A percentile compares a stretch with the other conserved stretches of the same genome.
These are phyloP conservation scores for Sakesphorus luctuosus DNA, from an alignment of 2,113 vertebrate species.

Conservation along the genomic window DNA sequence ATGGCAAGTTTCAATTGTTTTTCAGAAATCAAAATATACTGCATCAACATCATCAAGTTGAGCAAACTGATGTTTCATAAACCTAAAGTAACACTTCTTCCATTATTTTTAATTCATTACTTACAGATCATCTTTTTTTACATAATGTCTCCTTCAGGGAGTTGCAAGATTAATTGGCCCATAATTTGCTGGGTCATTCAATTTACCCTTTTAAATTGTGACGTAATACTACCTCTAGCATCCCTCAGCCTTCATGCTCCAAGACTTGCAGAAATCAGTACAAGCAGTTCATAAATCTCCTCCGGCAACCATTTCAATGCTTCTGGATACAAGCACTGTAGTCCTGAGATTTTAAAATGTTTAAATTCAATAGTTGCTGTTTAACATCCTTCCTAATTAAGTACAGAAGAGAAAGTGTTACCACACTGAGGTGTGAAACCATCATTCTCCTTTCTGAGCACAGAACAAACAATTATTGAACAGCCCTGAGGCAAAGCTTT, in stretches of 20 bases:
- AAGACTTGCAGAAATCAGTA: neutral
- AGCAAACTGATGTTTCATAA: neutral
- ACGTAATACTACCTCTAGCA: conserved; percentile 3
- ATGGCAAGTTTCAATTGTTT: neutral
- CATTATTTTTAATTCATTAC: neutral
- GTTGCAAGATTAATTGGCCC: conserved; percentile 6
- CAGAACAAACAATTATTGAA: neutral
- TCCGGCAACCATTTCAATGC: neutral
- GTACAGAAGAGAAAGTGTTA: neutral
- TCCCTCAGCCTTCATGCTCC: neutral
- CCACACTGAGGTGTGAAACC: neutral
- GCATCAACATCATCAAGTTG: neutral
- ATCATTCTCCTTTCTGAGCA: neutral
- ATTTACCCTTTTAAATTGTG: conserved; percentile 25
- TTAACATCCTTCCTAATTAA: conserved; percentile 14
- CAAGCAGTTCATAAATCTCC: conserved; percentile 17
- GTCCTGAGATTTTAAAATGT: neutral
- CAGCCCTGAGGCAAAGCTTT: neutral
- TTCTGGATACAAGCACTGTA: neutral
- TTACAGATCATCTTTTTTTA: neutral
- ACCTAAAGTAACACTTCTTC: neutral
- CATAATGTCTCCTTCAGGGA: neutral
- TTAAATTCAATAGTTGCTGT: neutral
- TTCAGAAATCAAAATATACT: neutral
- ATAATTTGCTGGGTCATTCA: conserved; percentile 21